phyloP scores from a whole-genome alignment of 2,888 invertebrate genomes.

The Steinernema carpocapsae region DNA sequence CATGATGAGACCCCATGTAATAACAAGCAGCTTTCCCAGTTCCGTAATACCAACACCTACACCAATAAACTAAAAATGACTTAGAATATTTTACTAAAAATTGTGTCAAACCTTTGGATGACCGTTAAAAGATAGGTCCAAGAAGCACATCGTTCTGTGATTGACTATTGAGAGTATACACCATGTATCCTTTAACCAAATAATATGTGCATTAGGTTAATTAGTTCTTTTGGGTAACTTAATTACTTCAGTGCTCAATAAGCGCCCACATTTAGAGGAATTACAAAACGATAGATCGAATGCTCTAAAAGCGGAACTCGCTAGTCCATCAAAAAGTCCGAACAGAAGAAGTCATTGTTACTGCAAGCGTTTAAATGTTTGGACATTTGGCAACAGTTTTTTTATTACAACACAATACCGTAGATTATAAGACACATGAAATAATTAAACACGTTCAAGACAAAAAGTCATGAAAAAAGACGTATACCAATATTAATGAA shows the following conservation, averaged over 20 bases:
- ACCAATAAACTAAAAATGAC: background rate
- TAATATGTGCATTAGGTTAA: too few species aligned
- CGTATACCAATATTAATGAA: too few species aligned
- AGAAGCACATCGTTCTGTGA: slow-evolving; percentile 17
- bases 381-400: background rate
- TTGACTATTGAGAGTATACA: background rate
- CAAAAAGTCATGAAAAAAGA: too few species aligned
- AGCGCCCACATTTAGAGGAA: too few species aligned
- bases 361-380: background rate
- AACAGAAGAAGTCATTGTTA: background rate
- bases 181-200: too few species aligned
- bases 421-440: too few species aligned
- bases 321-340: background rate
- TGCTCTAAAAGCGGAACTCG: background rate
- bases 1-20: background rate
- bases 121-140: background rate
- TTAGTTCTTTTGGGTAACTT: too few species aligned
- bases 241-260: too few species aligned
- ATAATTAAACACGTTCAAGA: too few species aligned
- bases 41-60: background rate
- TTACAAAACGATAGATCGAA: background rate
- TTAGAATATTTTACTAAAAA: background rate
- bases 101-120: slow-evolving; percentile 19
- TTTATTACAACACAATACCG: too few species aligned
- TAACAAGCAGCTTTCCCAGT: background rate